Evolutionary conservation across 2,888 invertebrate species (phyloP).

Genomic region (Myopa testacea): DNA sequence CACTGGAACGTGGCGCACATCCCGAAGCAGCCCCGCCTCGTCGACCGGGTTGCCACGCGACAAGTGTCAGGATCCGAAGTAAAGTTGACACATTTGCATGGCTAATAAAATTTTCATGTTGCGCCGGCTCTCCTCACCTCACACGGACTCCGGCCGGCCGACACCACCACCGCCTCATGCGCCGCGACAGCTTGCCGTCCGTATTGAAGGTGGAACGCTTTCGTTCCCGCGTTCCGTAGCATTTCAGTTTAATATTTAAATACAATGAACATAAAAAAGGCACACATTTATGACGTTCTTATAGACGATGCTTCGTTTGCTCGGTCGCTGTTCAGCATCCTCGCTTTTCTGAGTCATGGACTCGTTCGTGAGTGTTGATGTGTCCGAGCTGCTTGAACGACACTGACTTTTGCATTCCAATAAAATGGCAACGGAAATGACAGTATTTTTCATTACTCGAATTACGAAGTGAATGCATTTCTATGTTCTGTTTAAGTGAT

Average conservation of each 20-base stretch:
- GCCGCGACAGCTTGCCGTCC: no score
- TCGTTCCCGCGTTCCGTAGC: conserved; percentile 39
- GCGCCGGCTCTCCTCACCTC: conserved; percentile 10
- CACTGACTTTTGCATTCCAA: no score
- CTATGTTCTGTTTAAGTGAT: no score
- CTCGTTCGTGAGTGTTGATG: no score
- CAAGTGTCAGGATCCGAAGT: conserved; percentile 62
- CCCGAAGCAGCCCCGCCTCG: not conserved
- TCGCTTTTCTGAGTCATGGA: conserved; percentile 21
- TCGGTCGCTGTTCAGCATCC: conserved; percentile 34
- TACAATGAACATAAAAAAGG: conserved; percentile 43
- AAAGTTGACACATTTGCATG: conserved; percentile 67
- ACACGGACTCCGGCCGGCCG: not conserved
- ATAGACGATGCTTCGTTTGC: conserved; percentile 54
- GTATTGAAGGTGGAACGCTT: conserved; percentile 6
- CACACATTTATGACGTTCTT: conserved; percentile 62
- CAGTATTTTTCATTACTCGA: no score
- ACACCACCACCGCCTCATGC: not conserved
- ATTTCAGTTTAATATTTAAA: conserved; percentile 49
- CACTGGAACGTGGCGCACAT: conserved; percentile 39
- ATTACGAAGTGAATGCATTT: no score
- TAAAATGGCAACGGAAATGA: no score
- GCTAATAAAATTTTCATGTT: conserved; percentile 62
- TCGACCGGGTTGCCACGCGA: conserved; percentile 49
- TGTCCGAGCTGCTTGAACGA: no score